A percentile compares a stretch with the other conserved stretches of the same genome.
Evolutionary conservation across 1,140 invertebrate genomes (phyloP).

Genomic region (Cydia amplana): DNA sequence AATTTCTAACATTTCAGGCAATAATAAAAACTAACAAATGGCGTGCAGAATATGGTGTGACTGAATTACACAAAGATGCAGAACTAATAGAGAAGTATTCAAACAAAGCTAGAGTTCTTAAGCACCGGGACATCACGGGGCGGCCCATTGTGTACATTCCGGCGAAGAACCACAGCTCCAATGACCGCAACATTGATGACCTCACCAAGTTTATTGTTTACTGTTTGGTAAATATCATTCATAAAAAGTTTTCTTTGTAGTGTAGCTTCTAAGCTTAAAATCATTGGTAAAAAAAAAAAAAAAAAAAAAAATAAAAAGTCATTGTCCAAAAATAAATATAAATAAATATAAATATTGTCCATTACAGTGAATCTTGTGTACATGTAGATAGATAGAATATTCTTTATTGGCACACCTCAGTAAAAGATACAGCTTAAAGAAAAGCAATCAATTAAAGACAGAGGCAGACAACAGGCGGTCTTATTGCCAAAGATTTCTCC

Average conservation of each 20-base stretch:
- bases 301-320: too few relatives aligned
- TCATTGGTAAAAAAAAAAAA: too few relatives aligned
- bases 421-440: too few relatives aligned
- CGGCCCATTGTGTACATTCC: constrained; percentile 88
- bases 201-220: constrained; percentile 88
- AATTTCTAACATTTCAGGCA: constrained; percentile 76
- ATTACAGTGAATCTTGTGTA: too few relatives aligned
- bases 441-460: too few relatives aligned
- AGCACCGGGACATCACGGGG: constrained; percentile 85
- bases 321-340: too few relatives aligned
- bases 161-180: constrained; percentile 86
- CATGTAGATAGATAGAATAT: too few relatives aligned
- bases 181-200: constrained; percentile 86
- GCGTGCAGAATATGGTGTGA: constrained; percentile 85
- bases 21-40: constrained; percentile 89
- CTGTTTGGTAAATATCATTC: constrained; percentile 80
- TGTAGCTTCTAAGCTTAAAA: too few relatives aligned
- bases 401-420: too few relatives aligned
- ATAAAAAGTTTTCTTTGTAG: constrained; percentile 19
- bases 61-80: constrained; percentile 79
- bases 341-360: too few relatives aligned
- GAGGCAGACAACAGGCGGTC: too few relatives aligned
- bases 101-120: constrained; percentile 83
- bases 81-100: constrained; percentile 82
- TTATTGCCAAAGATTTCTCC: too few relatives aligned